Evolutionary conservation across 1,140 invertebrate genomes (phyloP), one percentile per base, ranked within the genome.

Genomic region (Lasioglossum albipes): DNA sequence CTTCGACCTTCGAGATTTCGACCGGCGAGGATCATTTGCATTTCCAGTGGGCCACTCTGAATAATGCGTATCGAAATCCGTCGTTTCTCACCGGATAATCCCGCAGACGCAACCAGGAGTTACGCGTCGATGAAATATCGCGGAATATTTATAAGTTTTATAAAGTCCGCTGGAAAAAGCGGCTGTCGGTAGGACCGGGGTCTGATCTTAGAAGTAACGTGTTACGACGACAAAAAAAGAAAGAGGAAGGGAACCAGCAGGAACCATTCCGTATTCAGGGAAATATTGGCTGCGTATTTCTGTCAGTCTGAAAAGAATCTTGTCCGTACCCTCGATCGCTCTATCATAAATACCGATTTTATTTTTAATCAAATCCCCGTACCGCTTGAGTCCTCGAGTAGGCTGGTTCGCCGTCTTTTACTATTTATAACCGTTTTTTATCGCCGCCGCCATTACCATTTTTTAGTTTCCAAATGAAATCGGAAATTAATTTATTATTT

Each of bases 51-150:
- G 66, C 65, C 41, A 45, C 65, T 67, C 65, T 31, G 31, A 66
- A 66, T 52, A 66, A 66, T 27, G 62, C 31, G 49, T 54, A 75
- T 54, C 62, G 73, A 75, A 52, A 66, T 62, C 65, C 65, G 65
- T 75, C 73, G 49, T 75, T 75, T 75, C 49, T 75, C 62, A 75
- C 27, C 9, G 61, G 72, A 74, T 74, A 74, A 75, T 75, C 74
- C 64, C 27, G 52, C 13, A n/a, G 74, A 57, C 31, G 36, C 49
- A 4, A 52, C 41, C 61, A 52, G 20, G 49, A 67, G 9, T 67
- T 75, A 66, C 31, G 41, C 27, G 27, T 75, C 41, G 65, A 45
- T 54, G 20, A 54, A 18, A 66, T 16, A 20, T 27, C 42, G 27
- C 10, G 31, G 45, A 45, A 45, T 67, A 67, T 67, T 67, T 67